Evolutionary conservation across 2,797 vertebrate species (phyloP), one percentile per base, ranked within the genome.

Genomic region (Molossus alvarezi): DNA sequence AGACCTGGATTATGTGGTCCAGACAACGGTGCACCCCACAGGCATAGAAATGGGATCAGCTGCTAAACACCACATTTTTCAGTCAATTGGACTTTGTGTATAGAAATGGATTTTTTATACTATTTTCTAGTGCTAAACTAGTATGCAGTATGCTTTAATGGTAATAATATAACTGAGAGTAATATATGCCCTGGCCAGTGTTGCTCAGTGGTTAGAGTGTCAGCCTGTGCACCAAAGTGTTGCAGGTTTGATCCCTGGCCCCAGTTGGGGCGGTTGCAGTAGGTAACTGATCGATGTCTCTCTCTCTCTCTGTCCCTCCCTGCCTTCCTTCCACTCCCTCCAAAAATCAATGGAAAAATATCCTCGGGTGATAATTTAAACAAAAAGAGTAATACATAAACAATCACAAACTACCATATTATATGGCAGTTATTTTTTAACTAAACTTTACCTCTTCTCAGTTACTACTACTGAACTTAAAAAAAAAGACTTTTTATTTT

Each of bases 361-460:
- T 45, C 41, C 41, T 45, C 41, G 41, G 41, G 41, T 45, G 41
- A 45, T 45, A 6, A 45, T 45, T 45, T 45, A 45, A 45, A 45
- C 41, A 45, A 45, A 45, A 53, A 64, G 14, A 48, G 2, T 18
- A 81, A 3, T 84, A 96, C 6, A 6, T 53, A 58, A 95, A 58
- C 18, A 62, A 79, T 67, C 21, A 72, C 21, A 71, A 33, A 33
- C 33, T 33, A 33, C 33, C 33, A 33, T 33, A 33, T 33, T 33
- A 33, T 33, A 33, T 33, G 33, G 58, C 20, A 60, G 75, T 88
- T 75, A 45, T 77, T 45, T 76, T 73, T 58, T 20, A 81, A 57
- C 37, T 11, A 27, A 77, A 90, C 7, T 57, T 84, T 17, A 64
- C 27, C 10, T 91, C 45, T 87, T 90, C 41, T 64, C 93, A 71